Percentiles rank a stretch among this genome's conserved stretches.
phyloP scores from a whole-genome alignment of 64 coral and sea anemone genomes.

The Actinia equina region DNA sequence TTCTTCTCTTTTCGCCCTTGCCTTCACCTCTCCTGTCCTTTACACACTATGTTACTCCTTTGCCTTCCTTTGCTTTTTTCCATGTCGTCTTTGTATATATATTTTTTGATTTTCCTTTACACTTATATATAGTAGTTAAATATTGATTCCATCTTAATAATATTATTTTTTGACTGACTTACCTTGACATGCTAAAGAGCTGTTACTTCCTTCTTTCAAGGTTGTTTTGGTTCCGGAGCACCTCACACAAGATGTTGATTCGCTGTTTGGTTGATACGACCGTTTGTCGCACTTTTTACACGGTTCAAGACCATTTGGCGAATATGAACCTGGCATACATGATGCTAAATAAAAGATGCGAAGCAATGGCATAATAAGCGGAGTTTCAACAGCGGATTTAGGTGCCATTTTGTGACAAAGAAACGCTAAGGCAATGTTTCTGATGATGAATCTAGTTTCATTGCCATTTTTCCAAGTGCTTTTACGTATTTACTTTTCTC shows the following conservation, averaged over 20 bases:
- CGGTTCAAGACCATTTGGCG: slow-evolving; percentile 45
- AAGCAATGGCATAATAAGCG: neutral
- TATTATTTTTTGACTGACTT: neutral
- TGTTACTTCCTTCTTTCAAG: slow-evolving; percentile 21
- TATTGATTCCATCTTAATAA: too few relatives aligned
- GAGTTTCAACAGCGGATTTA: neutral
- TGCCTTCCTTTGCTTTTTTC: neutral
- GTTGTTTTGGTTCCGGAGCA: slow-evolving; percentile 63
- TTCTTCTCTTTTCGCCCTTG: too few relatives aligned
- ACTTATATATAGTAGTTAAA: too few relatives aligned
- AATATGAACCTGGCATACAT: slow-evolving; percentile 48
- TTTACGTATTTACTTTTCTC: too few relatives aligned
- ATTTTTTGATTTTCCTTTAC: too few relatives aligned
- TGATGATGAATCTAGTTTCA: too few relatives aligned
- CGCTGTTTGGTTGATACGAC: slow-evolving; percentile 46
- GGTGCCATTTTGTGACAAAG: too few relatives aligned
- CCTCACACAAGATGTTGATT: slow-evolving; percentile 31
- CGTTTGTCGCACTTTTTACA: slow-evolving; percentile 49
- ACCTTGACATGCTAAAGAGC: slow-evolving; percentile 41
- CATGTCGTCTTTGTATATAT: too few relatives aligned
- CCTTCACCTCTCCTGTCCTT: neutral
- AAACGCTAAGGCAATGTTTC: too few relatives aligned
- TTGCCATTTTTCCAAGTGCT: too few relatives aligned
- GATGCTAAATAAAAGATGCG: neutral
- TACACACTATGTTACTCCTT: neutral